Base-by-base conservation (phyloP, 2,888 invertebrate genomes). In the Myopa testacea region DNA sequence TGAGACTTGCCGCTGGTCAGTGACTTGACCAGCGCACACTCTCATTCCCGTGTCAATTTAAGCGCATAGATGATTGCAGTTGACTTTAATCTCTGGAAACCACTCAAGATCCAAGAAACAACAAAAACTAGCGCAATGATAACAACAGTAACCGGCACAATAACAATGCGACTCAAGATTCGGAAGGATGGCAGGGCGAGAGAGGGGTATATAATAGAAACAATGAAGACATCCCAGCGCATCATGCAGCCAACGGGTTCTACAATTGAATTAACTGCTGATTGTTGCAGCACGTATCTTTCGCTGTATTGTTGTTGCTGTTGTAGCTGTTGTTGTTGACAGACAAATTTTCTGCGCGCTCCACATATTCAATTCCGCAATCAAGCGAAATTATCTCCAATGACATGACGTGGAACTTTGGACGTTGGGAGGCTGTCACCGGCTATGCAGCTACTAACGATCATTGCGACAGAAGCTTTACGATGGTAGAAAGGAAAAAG, bases 11-110 rank as follows among this genome's bases (percentile, higher is more conserved):
- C n/a, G 71, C 58, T 71, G 71, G 71, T 71, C 71, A 71, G 71
- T 58, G 71, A 73, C 73, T 63, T 50, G 75, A 75, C 40, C 65
- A 40, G 26, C 68, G 58, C 45, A 55, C 68, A 68, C 68, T 75
- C 75, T 68, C 75, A 75, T 75, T 75, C 75, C 75, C 75, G 75
- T 75, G 68, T 67, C 68, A 75, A 75, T 75, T 75, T 62, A 68
- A 55, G 40, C 50, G 50, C 68, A 40, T 26, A 58, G 38, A 65
- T 65, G 37, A 3, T 62, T 62, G 19, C 19, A 67, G 75, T 52
- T 75, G 75, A 55, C 52, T 67, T 68, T 75, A 75, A 75, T 75
- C 75, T 75, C 68, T 26, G 55, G n/a, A 40, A 45, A 68, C 45
- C 19, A 75, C 75, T 75, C 40, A 37, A 68, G 45, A 58, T 19